phyloP scores from a whole-genome alignment of 2,888 invertebrate genomes.

The Smittia aterrima region DNA sequence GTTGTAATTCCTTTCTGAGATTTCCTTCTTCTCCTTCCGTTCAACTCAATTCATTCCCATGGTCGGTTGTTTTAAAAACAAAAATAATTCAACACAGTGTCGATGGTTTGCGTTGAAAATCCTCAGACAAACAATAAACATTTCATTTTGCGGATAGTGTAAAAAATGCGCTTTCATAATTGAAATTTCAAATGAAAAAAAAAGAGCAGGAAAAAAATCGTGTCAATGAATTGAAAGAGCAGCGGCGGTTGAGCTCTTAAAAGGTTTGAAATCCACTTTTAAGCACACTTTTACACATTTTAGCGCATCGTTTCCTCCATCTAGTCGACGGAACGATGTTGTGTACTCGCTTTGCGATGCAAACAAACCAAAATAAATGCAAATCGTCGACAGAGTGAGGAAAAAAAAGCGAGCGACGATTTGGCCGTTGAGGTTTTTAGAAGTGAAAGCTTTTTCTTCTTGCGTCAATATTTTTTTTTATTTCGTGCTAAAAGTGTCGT shows the following conservation, averaged over 20 bases:
- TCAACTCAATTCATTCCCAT: not conserved
- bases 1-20: not conserved
- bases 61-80: not conserved
- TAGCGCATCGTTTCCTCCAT: not conserved
- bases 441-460: no score
- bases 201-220: constrained; percentile 15
- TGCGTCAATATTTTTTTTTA: no score
- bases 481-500: no score
- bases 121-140: constrained; percentile 32
- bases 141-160: constrained; percentile 19
- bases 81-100: not conserved
- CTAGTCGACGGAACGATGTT: not conserved
- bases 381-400: not conserved
- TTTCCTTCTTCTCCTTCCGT: not conserved
- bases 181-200: constrained; percentile 14
- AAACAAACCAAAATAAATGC: not conserved
- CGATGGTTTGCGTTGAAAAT: not conserved
- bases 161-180: constrained; percentile 38
- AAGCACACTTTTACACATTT: constrained; percentile 12
- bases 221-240: constrained; percentile 31
- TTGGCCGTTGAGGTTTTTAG: no score
- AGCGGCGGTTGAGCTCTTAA: constrained; percentile 34
- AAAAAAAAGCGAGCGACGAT: no score
- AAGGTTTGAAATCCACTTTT: constrained; percentile 37
- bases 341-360: not conserved